Percentiles rank a stretch among this genome's conserved stretches.
Evolutionary conservation across 2,797 vertebrate species (phyloP).

Genomic region (Channa striata): DNA sequence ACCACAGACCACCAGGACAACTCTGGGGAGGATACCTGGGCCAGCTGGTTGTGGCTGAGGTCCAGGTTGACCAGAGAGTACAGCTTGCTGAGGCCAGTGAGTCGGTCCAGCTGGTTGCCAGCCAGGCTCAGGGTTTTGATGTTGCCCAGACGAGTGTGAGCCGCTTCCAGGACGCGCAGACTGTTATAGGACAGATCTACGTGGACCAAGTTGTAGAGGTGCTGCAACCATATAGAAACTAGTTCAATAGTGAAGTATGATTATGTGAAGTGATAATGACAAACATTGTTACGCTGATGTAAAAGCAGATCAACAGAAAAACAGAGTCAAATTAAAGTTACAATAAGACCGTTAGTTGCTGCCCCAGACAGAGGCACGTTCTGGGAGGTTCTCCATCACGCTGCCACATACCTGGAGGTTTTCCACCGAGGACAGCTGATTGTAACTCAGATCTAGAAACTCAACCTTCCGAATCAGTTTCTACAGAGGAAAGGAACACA

Average conservation of each 20-base stretch:
- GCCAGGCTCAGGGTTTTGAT: conserved; percentile 96
- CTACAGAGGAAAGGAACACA: conserved; percentile 73
- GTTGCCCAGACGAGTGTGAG: conserved; percentile 95
- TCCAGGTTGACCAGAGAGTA: conserved; percentile 97
- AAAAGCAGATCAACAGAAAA: too few species aligned
- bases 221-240: conserved; percentile 76
- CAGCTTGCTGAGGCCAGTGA: conserved; percentile 93
- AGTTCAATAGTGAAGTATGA: background rate
- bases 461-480: conserved; percentile 96
- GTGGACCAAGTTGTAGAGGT: conserved; percentile 97
- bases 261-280: too few species aligned
- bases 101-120: conserved; percentile 91
- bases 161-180: conserved; percentile 88
- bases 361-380: too few species aligned
- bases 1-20: background rate
- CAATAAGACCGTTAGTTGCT: too few species aligned
- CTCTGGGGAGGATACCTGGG: conserved; percentile 84
- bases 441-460: conserved; percentile 96
- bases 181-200: conserved; percentile 96
- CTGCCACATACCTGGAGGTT: conserved; percentile 90
- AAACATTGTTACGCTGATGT: background rate
- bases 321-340: too few species aligned
- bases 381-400: too few species aligned
- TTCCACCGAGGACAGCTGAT: conserved; percentile 90
- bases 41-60: conserved; percentile 92